phyloP scores from a whole-genome alignment of 2,797 vertebrate genomes.

The Sphaeramia orbicularis region DNA sequence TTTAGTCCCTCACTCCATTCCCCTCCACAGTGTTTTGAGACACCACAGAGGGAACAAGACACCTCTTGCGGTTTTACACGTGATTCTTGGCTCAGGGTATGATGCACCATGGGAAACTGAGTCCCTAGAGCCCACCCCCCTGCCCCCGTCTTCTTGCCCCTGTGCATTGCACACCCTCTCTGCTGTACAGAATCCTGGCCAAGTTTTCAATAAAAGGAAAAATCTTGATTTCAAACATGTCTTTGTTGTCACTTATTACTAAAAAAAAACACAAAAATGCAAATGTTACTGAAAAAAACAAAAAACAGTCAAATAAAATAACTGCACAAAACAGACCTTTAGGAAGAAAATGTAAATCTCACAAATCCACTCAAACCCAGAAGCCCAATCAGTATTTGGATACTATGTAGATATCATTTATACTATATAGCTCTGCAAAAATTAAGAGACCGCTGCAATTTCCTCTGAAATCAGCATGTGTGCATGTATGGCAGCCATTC shows the following conservation, averaged over 20 bases:
- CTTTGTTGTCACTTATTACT: conserved; percentile 56
- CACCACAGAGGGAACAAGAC: conserved; percentile 69
- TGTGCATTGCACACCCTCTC: conserved; percentile 77
- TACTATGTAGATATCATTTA: too few relatives aligned
- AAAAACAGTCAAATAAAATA: conserved; percentile 1
- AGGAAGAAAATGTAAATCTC: too few relatives aligned
- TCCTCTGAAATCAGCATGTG: background rate
- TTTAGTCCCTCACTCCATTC: conserved; percentile 67
- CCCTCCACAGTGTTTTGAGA: conserved; percentile 67
- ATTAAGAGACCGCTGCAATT: too few relatives aligned
- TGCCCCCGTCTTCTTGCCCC: conserved; percentile 61
- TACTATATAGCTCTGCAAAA: too few relatives aligned
- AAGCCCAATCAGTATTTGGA: too few relatives aligned
- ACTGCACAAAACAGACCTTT: background rate
- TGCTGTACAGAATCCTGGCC: conserved; percentile 87
- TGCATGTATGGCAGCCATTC: too few relatives aligned
- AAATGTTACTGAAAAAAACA: conserved; percentile 1
- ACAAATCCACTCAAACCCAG: too few relatives aligned
- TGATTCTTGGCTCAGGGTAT: conserved; percentile 77
- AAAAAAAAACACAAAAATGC: background rate
- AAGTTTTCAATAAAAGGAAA: conserved; percentile 88
- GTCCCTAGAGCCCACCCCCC: conserved; percentile 58
- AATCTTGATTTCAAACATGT: conserved; percentile 78
- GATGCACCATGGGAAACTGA: conserved; percentile 77
- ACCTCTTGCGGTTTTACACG: conserved; percentile 72